Conservation (phyloP, 2,113 vertebrate species). For the Pachypanchax playfairii region DNA sequence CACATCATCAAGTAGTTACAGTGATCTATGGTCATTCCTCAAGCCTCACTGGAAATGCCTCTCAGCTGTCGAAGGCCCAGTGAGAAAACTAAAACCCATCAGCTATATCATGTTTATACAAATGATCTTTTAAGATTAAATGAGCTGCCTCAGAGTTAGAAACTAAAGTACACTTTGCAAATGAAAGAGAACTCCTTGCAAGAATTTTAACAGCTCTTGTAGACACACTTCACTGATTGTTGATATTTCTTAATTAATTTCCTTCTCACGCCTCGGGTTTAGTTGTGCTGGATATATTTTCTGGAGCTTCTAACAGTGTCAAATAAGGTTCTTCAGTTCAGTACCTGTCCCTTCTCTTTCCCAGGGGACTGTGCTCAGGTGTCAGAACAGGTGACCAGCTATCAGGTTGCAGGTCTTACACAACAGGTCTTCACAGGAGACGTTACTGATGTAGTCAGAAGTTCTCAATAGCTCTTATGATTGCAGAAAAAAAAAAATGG, state of each 20-base stretch:
- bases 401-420: slow-evolving; percentile 71
- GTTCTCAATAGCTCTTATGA: slow-evolving; percentile 28
- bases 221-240: slow-evolving; percentile 31
- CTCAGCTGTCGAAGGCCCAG: slow-evolving; percentile 42
- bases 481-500: slow-evolving; percentile 23
- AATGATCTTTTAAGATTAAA: slow-evolving; percentile 32
- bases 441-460: slow-evolving; percentile 70
- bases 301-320: slow-evolving; percentile 17
- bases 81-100: slow-evolving; percentile 33
- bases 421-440: slow-evolving; percentile 55
- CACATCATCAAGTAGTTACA: slow-evolving; percentile 21
- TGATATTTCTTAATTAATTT: slow-evolving; percentile 24
- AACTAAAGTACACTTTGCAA: slow-evolving; percentile 17
- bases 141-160: neutral
- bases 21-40: slow-evolving; percentile 29
- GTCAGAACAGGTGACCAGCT: slow-evolving; percentile 69
- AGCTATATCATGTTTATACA: slow-evolving; percentile 39
- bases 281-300: slow-evolving; percentile 7
- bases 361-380: slow-evolving; percentile 60
- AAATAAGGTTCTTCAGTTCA: slow-evolving; percentile 23
- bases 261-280: slow-evolving; percentile 5
- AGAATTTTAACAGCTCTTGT: slow-evolving; percentile 28
- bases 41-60: slow-evolving; percentile 22
- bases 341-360: slow-evolving; percentile 31
- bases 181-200: slow-evolving; percentile 22